Conservation (phyloP, 2,113 vertebrate species). For the Desmodus rotundus region DNA sequence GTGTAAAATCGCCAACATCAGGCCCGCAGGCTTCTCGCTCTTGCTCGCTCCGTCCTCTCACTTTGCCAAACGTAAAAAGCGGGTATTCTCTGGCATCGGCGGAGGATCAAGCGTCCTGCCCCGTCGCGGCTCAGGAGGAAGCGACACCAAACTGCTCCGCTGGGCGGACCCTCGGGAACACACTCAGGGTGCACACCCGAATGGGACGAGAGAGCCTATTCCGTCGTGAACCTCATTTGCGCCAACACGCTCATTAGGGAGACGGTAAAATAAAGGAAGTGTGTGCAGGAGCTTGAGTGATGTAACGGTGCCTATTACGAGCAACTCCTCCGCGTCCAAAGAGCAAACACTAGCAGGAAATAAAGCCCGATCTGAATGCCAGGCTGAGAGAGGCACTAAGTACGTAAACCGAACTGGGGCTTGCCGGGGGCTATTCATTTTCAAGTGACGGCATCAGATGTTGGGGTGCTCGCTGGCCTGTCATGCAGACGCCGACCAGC, state of each 20-base stretch:
- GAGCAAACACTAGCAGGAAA: constrained; percentile 47
- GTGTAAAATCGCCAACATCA: no score
- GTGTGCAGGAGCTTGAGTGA: neutral
- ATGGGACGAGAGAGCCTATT: no score
- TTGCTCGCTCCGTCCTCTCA: no score
- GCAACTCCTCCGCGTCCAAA: neutral
- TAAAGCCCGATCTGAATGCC: neutral
- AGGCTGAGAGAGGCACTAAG: neutral
- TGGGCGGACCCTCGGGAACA: no score
- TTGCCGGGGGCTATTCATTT: constrained; percentile 35
- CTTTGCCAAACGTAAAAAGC: no score
- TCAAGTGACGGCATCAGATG: neutral
- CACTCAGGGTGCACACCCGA: no score
- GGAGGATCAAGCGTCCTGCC: no score
- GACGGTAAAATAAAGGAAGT: constrained; percentile 27
- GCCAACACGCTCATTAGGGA: neutral
- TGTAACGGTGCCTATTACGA: neutral
- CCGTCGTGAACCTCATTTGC: neutral
- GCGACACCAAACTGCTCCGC: no score
- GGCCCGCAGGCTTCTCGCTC: no score
- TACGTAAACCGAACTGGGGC: neutral
- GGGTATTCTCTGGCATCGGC: no score
- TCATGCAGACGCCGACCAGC: no score
- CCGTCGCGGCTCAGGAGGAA: no score
- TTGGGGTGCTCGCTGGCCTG: neutral